Evolutionary conservation across 2,888 invertebrate genomes (phyloP), one percentile per base, ranked within the genome.

Genomic region (Apodemia hepburni): DNA sequence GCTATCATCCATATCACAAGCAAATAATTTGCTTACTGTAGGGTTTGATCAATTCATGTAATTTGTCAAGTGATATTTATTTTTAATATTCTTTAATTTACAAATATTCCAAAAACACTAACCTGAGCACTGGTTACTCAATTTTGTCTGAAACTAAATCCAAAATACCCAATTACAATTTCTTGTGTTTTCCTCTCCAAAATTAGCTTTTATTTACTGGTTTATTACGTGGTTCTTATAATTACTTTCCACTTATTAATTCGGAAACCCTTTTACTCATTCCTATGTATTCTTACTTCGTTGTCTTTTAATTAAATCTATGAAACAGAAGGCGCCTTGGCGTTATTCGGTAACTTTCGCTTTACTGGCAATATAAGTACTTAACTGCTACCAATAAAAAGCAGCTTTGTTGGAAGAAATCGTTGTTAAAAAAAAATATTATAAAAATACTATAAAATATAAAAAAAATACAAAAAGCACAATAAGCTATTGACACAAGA

Each of bases 231-330:
- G 12, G 5, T 9, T 22, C 51, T 18, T 18, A 22, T 51, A 51
- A 51, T 51, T 51, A 51, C 49, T 11, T 18, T 51, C 22, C 18
- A 51, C 51, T 51, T 51, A 51, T 9, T 51, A 51, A 51, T 22
- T 51, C 22, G 12, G 18, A 38, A 38, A 38, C 51, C 51, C 51
- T 22, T 22, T 51, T 22, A 22, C 18, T 51, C 51, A 51, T 51
- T 51, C 4, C 51, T 51, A 54, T 54, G 51, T 54, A 54, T 54
- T 54, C 51, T 54, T 54, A 18, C 27, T 54, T 27, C 51, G 51
- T 54, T 54, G 51, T 54, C 51, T 54, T 54, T 54, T 54, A 54
- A 54, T 54, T 54, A 54, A 54, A 54, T 54, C 51, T 54, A 54
- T 18, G 51, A 54, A 54, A 54, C 51, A 54, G 54, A 54, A 54